Evolutionary conservation across 2,888 invertebrate genomes (phyloP).

Genomic region (Cetonia aurata): DNA sequence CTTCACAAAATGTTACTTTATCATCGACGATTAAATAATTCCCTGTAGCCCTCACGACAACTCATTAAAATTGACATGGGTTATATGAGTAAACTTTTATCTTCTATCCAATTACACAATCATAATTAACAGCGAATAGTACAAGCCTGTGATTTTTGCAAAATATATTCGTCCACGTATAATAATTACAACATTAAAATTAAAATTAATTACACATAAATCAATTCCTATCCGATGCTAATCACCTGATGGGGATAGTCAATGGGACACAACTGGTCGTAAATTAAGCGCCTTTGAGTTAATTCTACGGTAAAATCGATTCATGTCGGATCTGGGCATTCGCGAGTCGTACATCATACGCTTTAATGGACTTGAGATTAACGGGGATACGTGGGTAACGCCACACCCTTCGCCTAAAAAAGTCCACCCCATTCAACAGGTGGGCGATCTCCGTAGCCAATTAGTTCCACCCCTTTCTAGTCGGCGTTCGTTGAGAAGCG

Average conservation of each 20-base stretch:
- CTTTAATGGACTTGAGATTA: slow-evolving; percentile 10
- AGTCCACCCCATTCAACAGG: slow-evolving; percentile 39
- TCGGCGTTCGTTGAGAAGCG: slow-evolving; percentile 4
- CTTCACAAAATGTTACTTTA: no score
- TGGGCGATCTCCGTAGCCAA: slow-evolving; percentile 31
- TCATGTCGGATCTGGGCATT: not conserved
- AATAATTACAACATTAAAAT: not conserved
- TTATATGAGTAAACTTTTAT: no score
- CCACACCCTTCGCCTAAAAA: slow-evolving; percentile 34
- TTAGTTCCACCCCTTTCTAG: slow-evolving; percentile 31
- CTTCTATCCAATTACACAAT: no score
- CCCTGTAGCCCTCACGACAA: no score
- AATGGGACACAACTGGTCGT: no score
- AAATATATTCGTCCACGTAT: not conserved
- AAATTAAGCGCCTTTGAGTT: not conserved
- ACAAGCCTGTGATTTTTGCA: no score
- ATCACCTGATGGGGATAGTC: no score
- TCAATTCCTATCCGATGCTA: not conserved
- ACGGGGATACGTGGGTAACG: slow-evolving; percentile 21
- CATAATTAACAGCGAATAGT: no score
- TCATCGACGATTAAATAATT: no score
- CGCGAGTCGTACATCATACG: slow-evolving; percentile 9
- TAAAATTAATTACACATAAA: not conserved
- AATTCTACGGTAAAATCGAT: not conserved
- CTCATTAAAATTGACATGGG: no score